phyloP scores from a whole-genome alignment of 2,797 vertebrate genomes.

The Graptemys geographica region DNA sequence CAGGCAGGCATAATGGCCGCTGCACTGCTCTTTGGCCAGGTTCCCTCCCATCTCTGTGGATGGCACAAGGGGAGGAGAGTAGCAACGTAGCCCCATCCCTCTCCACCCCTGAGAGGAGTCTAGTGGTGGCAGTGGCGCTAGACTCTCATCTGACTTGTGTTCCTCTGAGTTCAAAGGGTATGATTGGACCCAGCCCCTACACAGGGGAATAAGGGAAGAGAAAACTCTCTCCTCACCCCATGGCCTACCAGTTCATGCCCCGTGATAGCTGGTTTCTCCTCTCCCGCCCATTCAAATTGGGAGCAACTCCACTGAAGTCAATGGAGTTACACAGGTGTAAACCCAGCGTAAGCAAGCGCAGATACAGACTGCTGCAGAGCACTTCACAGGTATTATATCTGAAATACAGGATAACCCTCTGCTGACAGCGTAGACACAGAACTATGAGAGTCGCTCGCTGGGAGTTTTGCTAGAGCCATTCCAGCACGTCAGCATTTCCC shows the following conservation, averaged over 20 bases:
- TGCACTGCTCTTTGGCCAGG: neutral
- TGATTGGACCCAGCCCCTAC: neutral
- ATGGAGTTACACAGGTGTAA: neutral
- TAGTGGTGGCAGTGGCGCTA: neutral
- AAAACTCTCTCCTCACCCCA: neutral
- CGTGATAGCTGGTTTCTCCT: neutral
- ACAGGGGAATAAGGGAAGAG: neutral
- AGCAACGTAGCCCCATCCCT: fast-evolving
- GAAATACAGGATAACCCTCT: neutral
- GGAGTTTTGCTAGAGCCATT: neutral
- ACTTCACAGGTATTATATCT: neutral
- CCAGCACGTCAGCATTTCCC: neutral
- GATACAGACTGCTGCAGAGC: neutral
- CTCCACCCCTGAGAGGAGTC: neutral
- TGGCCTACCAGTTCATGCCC: neutral
- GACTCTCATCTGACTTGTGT: neutral
- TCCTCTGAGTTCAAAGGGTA: neutral
- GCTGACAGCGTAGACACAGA: neutral
- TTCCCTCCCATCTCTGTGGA: neutral
- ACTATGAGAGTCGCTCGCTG: neutral
- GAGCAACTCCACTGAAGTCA: neutral
- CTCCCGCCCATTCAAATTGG: neutral
- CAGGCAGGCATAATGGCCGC: neutral
- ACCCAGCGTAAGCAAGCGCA: neutral
- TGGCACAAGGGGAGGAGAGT: neutral